These are phyloP conservation scores for Osedax fenrisi DNA, from an alignment of 2,888 invertebrate genomes.

Conservation along the genomic window DNA sequence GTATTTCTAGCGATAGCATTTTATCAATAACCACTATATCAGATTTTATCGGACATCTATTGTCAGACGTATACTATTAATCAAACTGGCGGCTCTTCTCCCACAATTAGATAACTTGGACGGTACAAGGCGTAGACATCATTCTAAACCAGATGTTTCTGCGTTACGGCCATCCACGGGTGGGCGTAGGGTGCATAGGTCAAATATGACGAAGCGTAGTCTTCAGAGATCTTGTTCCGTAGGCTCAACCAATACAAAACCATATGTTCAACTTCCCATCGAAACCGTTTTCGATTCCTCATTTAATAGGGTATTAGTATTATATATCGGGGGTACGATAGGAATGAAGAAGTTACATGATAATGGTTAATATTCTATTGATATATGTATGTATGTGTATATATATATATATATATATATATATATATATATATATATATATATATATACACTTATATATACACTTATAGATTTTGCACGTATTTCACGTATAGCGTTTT, in stretches of 20 bases:
- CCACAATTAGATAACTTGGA: background rate
- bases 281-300: background rate
- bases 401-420: too few relatives aligned
- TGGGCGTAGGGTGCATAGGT: background rate
- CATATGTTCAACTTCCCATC: background rate
- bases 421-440: too few relatives aligned
- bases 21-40: too few relatives aligned
- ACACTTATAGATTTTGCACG: too few relatives aligned
- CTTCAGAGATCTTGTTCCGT: background rate
- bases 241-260: background rate
- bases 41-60: too few relatives aligned
- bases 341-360: slow-evolving; percentile 62
- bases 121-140: background rate
- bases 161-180: background rate
- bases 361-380: background rate
- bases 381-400: too few relatives aligned
- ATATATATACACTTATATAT: too few relatives aligned
- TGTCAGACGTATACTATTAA: too few relatives aligned
- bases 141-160: background rate
- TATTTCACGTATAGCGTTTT: background rate
- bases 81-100: background rate
- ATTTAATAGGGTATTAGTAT: slow-evolving; percentile 52
- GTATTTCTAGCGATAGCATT: background rate
- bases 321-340: slow-evolving; percentile 91
- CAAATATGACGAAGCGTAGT: background rate